Percentiles rank a stretch among this genome's conserved stretches.
Conservation (phyloP, 2,113 vertebrate species). For the Dolichallabes microphthalmus region DNA sequence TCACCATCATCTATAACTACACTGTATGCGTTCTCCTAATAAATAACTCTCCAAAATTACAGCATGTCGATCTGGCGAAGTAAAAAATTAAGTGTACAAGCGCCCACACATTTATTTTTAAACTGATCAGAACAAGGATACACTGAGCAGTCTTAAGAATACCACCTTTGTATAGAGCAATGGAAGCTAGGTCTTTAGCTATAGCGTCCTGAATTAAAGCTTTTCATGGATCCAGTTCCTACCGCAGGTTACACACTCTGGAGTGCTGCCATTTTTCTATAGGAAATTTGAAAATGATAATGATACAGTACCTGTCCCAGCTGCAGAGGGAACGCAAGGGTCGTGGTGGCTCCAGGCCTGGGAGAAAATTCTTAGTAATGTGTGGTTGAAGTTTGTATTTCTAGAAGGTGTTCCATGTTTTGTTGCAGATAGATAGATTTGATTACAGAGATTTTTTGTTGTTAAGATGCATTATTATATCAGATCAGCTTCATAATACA, state of each 20-base stretch:
- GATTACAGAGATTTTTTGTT: background rate
- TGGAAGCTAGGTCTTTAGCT: constrained; percentile 45
- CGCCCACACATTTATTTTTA: constrained; percentile 48
- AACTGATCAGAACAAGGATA: constrained; percentile 49
- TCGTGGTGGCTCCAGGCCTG: constrained; percentile 12
- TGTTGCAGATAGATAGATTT: background rate
- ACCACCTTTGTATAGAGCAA: constrained; percentile 48
- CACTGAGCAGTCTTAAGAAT: constrained; percentile 52
- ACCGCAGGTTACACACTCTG: constrained; percentile 43
- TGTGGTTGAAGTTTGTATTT: constrained; percentile 28
- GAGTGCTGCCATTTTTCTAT: constrained; percentile 46
- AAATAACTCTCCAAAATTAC: constrained; percentile 23
- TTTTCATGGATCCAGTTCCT: constrained; percentile 59
- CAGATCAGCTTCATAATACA: background rate
- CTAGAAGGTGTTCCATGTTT: constrained; percentile 26
- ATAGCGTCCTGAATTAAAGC: constrained; percentile 53
- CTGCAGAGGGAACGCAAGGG: constrained; percentile 14
- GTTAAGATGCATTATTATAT: background rate
- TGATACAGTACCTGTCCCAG: constrained; percentile 49
- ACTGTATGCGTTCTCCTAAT: background rate
- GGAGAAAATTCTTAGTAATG: constrained; percentile 24
- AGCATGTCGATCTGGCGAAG: constrained; percentile 39
- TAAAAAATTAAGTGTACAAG: constrained; percentile 32
- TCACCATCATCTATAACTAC: background rate
- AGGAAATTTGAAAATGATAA: constrained; percentile 59